Evolutionary conservation across 2,888 invertebrate genomes (phyloP).

Genomic region (Micropterix aruncella): DNA sequence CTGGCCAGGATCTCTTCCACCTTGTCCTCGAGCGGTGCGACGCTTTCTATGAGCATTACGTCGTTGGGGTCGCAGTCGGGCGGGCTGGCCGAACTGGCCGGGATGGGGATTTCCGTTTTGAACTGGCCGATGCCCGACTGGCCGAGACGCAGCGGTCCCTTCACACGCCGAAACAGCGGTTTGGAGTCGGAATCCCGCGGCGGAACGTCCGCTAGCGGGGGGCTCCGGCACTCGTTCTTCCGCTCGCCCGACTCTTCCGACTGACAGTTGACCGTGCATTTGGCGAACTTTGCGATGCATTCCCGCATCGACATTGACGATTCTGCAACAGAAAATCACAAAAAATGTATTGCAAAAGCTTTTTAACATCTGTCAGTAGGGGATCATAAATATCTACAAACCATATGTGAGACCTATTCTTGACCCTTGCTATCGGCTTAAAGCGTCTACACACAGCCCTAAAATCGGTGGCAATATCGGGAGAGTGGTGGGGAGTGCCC

Average conservation of each 20-base stretch:
- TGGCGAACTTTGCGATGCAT: constrained; percentile 28
- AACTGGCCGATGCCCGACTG: neutral
- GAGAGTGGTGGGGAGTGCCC: too few species aligned
- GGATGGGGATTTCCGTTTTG: neutral
- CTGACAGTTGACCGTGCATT: constrained; percentile 20
- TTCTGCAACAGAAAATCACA: too few species aligned
- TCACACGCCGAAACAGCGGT: neutral
- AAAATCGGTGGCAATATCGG: too few species aligned
- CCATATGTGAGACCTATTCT: too few species aligned
- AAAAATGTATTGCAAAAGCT: too few species aligned
- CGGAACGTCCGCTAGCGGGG: neutral
- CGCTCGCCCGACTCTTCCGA: constrained; percentile 10
- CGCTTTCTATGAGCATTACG: neutral
- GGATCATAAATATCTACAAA: too few species aligned
- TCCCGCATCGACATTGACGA: constrained; percentile 21
- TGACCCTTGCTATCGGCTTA: too few species aligned
- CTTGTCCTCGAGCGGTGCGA: neutral
- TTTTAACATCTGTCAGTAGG: too few species aligned
- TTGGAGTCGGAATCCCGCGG: neutral
- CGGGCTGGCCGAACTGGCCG: neutral
- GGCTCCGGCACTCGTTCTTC: constrained; percentile 1
- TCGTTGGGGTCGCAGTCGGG: neutral
- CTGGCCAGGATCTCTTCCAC: neutral
- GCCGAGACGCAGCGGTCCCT: neutral
- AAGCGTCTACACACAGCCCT: too few species aligned